A percentile compares a stretch with the other conserved stretches of the same genome.
Evolutionary conservation across 2,888 invertebrate genomes (phyloP).

Genomic region (Eupithecia abbreviata): DNA sequence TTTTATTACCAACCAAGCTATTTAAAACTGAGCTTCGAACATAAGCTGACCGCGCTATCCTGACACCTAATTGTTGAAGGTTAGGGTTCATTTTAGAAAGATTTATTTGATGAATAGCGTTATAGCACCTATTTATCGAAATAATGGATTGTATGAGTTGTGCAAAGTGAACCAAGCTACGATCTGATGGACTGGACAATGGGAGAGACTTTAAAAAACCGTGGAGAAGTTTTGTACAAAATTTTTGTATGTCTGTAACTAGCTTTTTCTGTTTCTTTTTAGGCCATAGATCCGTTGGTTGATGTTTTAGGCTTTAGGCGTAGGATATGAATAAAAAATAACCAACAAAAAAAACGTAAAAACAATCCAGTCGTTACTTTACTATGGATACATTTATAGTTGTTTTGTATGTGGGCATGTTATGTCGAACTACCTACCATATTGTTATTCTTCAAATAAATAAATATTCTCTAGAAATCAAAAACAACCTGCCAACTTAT

Average conservation of each 20-base stretch:
- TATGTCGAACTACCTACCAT: too few species aligned
- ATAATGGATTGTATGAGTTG: constrained; percentile 54
- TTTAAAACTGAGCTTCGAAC: constrained; percentile 3
- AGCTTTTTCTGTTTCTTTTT: too few species aligned
- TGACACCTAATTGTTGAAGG: constrained; percentile 18
- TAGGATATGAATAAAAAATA: too few species aligned
- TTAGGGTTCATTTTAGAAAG: constrained; percentile 32
- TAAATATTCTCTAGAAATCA: too few species aligned
- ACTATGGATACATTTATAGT: too few species aligned
- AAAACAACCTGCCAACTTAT: too few species aligned
- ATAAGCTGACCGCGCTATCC: constrained; percentile 36
- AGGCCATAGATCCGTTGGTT: too few species aligned
- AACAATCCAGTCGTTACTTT: too few species aligned
- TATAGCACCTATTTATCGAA: constrained; percentile 46
- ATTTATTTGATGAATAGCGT: constrained; percentile 34
- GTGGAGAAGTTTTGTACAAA: constrained; percentile 39
- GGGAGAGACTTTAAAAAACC: constrained; percentile 45
- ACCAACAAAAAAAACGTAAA: too few species aligned
- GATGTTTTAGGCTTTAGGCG: too few species aligned
- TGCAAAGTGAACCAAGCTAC: constrained; percentile 59
- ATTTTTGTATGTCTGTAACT: neutral
- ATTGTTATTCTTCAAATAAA: too few species aligned
- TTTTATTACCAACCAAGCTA: neutral
- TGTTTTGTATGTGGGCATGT: too few species aligned
- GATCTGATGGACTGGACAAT: constrained; percentile 73